Conservation (phyloP, 2,797 vertebrate genomes). For the Vireo griseus region DNA sequence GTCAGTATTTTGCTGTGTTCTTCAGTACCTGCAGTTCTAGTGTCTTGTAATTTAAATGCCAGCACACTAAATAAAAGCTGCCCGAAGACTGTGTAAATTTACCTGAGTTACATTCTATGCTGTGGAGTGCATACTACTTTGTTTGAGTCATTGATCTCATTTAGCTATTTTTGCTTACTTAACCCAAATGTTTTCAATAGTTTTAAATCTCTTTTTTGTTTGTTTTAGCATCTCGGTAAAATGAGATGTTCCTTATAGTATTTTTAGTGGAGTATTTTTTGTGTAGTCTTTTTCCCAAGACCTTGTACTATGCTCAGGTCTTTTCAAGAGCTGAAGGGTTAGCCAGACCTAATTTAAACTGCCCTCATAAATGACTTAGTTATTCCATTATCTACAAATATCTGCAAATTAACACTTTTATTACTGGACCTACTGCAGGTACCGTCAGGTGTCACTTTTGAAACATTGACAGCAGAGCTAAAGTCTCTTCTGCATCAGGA, state of each 20-base stretch:
- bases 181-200: background rate
- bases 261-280: background rate
- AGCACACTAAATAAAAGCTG: background rate
- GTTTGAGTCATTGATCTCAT: background rate
- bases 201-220: background rate
- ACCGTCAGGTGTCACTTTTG: background rate
- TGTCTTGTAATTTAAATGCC: background rate
- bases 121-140: background rate
- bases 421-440: background rate
- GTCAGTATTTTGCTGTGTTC: background rate
- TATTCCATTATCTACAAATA: background rate
- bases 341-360: background rate
- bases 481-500: background rate
- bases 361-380: background rate
- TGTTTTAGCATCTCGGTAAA: background rate
- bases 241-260: background rate
- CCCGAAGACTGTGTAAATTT: background rate
- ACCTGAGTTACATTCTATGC: background rate
- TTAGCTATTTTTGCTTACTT: background rate
- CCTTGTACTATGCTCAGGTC: background rate
- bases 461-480: background rate
- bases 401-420: background rate
- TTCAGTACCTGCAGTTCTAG: background rate
- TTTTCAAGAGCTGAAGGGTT: background rate
- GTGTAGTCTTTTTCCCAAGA: background rate